Evolutionary conservation across 2,797 vertebrate species (phyloP), one percentile per base, ranked within the genome.

Genomic region (Rhinichthys osculus): DNA sequence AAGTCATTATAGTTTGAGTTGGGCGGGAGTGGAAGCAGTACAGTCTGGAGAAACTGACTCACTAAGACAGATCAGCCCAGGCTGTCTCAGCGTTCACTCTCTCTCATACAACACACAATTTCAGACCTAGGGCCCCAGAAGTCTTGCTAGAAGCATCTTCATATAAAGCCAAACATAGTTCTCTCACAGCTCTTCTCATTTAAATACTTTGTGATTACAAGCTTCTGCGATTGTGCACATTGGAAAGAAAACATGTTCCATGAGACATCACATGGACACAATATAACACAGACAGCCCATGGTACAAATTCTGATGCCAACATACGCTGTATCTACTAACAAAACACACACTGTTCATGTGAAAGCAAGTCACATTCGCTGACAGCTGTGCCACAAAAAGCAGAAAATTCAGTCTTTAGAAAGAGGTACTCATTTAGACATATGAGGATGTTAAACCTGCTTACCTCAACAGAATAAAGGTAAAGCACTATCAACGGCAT

Each of bases 41-140:
- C 78, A 79, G 50, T 84, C 79, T 21, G 84, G 84, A 57, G 86
- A 54, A 70, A 44, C 54, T 85, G 89, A 90, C 78, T 86, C 87
- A 88, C 64, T 35, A 44, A 30, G 72, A 66, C 40, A 54, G 7
- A 47, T 44, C 69, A 57, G 9, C 62, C 64, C 38, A 83, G 19
- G 9, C 21, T 47, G 21, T 30, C 64, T 77, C 33, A 77, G 33
- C 38, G 0, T 50, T 66, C 16, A 62, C 14, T 42, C 21, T 33
- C 67, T 76, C 59, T 69, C 35, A 21, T 16, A 80, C 14, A 76
- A 72, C 67, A 42, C 8, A 72, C 11, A 52, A 42, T 30, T 21
- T 52, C 67, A 66, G 35, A 72, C 52, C 52, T 27, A 62, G 5
- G 30, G 14, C 4, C 7, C 13, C 57, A 76, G 57, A 71, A 23